Percentiles rank a stretch among this genome's conserved stretches.
Conservation (phyloP, 2,888 invertebrate genomes). For the Caenorhabditis japonica region DNA sequence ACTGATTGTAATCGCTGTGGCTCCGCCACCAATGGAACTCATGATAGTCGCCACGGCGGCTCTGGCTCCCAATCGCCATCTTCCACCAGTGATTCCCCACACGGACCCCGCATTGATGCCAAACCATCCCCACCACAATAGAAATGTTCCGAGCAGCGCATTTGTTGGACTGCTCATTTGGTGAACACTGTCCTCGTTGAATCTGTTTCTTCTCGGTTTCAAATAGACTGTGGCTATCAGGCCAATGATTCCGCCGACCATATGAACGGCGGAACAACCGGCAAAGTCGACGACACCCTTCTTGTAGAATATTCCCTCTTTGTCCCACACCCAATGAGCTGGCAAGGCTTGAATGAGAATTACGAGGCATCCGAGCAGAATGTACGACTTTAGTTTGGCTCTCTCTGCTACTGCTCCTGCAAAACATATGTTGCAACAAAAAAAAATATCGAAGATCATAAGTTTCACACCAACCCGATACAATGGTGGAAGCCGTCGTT, state of each 20-base stretch:
- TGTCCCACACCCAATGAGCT: slow-evolving; percentile 79
- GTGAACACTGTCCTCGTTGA: slow-evolving; percentile 66
- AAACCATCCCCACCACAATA: slow-evolving; percentile 74
- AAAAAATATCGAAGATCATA: background rate
- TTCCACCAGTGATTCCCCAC: slow-evolving; percentile 69
- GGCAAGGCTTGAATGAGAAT: slow-evolving; percentile 77
- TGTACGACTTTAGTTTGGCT: slow-evolving; percentile 74
- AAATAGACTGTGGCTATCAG: slow-evolving; percentile 73
- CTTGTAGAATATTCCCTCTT: slow-evolving; percentile 75
- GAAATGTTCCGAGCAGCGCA: slow-evolving; percentile 72
- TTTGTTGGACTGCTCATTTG: slow-evolving; percentile 72
- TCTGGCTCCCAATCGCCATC: slow-evolving; percentile 70
- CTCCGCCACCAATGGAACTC: slow-evolving; percentile 74
- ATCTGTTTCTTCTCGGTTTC: slow-evolving; percentile 69
- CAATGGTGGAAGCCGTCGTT: slow-evolving; percentile 75
- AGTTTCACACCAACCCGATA: slow-evolving; percentile 65
- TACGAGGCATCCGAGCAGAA: slow-evolving; percentile 71
- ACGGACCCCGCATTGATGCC: slow-evolving; percentile 71
- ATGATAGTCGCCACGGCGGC: slow-evolving; percentile 71
- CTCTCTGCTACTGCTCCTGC: slow-evolving; percentile 76
- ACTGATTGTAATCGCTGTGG: slow-evolving; percentile 70
- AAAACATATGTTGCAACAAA: too few relatives aligned
- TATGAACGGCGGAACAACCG: slow-evolving; percentile 78
- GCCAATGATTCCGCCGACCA: slow-evolving; percentile 74
- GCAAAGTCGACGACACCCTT: slow-evolving; percentile 76